A percentile compares a stretch with the other conserved stretches of the same genome.
Evolutionary conservation across 2,113 vertebrate genomes (phyloP).

Genomic region (Corythaixoides concolor): DNA sequence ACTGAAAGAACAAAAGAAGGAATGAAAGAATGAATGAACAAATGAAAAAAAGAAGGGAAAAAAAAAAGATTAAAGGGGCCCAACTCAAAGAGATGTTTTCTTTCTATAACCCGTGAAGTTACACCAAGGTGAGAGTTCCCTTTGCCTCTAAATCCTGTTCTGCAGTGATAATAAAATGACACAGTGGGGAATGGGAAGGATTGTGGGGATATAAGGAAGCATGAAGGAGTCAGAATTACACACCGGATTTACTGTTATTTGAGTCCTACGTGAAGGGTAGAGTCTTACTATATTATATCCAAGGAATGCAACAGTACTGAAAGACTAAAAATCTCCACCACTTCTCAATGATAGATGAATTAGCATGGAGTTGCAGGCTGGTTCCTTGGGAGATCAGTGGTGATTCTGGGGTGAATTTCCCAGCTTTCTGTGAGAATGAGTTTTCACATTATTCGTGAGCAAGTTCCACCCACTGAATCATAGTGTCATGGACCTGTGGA

Average conservation of each 20-base stretch:
- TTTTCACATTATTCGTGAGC: not conserved
- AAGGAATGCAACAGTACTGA: not conserved
- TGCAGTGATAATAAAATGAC: not conserved
- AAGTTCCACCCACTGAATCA: not conserved
- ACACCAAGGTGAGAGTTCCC: not conserved
- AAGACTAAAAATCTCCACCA: not conserved
- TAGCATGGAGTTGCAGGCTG: not conserved
- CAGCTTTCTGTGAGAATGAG: not conserved
- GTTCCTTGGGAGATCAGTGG: not conserved
- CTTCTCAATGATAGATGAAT: not conserved
- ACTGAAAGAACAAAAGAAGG: not conserved
- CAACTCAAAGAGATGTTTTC: not conserved
- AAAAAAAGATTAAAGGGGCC: not conserved
- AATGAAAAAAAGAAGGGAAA: not conserved
- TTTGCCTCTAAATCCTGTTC: not conserved
- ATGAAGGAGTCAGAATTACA: not conserved
- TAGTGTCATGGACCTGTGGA: not conserved
- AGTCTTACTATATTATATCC: not conserved
- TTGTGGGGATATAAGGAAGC: not conserved
- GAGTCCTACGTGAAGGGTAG: not conserved
- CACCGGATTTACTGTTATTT: not conserved
- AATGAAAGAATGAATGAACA: not conserved
- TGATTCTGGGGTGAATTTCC: slow-evolving; percentile 1
- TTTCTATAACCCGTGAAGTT: not conserved
- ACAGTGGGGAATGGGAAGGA: not conserved